phyloP scores from a whole-genome alignment of 92 coral and sea anemone genomes.

The Pocillopora meandrina region DNA sequence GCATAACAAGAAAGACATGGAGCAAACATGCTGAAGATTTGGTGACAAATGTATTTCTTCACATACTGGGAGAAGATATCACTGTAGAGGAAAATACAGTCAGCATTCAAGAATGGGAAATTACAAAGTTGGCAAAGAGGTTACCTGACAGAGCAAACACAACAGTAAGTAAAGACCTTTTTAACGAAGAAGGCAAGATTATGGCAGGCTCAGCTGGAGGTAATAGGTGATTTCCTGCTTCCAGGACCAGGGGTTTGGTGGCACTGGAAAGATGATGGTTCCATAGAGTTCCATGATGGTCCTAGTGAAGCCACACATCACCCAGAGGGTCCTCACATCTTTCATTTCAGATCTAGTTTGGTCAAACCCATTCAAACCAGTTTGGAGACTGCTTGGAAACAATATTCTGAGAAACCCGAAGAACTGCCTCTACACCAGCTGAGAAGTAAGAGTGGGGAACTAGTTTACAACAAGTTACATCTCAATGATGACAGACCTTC shows the following conservation, averaged over 20 bases:
- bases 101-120: too few relatives aligned
- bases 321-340: constrained; percentile 8
- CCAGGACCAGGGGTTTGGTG: constrained; percentile 40
- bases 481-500: too few relatives aligned
- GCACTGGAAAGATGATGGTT: constrained; percentile 45
- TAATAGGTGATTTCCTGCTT: constrained; percentile 30
- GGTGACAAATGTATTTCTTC: constrained; percentile 40
- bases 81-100: background rate
- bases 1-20: constrained; percentile 48
- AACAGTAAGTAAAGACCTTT: too few relatives aligned
- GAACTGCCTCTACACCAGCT: constrained; percentile 28
- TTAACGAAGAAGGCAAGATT: too few relatives aligned
- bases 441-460: constrained; percentile 26
- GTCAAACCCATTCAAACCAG: constrained; percentile 6
- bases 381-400: constrained; percentile 19
- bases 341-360: constrained; percentile 30
- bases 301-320: constrained; percentile 1
- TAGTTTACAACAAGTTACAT: constrained; percentile 17
- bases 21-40: constrained; percentile 40
- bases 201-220: too few relatives aligned
- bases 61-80: constrained; percentile 49
- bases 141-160: too few relatives aligned
- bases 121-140: too few relatives aligned
- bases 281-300: background rate
- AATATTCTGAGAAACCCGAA: constrained; percentile 3